Base-by-base conservation (phyloP, 2,888 invertebrate species). In the Eupithecia tripunctaria region DNA sequence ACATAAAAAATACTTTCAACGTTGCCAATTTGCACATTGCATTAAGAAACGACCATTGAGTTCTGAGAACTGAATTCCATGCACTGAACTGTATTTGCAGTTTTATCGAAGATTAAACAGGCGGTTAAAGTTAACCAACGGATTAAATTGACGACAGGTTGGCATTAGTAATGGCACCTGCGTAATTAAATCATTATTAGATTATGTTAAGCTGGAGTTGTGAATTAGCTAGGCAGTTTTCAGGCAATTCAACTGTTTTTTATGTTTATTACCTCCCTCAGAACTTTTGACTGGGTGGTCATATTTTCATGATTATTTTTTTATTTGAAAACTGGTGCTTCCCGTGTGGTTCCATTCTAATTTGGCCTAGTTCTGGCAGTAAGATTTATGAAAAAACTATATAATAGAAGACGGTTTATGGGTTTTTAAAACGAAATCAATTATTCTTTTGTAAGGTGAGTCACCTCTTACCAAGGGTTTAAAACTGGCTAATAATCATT, bases 1-100 rank as follows among this genome's bases (percentile, higher is more conserved):
- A 63, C n/a, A 36, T n/a, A n/a, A n/a, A n/a, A 63, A 56, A 56
- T 56, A 63, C 62, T 63, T 63, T 63, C 62, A 32, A 32, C 36
- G 5, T 32, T 63, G 62, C 62, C 36, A 63, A 32, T 63, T 36
- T n/a, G 29, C 32, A 36, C n/a, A 32, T 32, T 62, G 62, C 32
- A 4, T 29, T 29, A 29, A n/a, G 5, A 32, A 32, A n/a, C 62
- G 27, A n/a, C 3, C 18, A 27, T 60, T 18, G 36, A n/a, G 32
- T 63, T 63, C 62, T 32, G 29, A 36, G 62, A 63, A 63, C 29
- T 27, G 62, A n/a, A 36, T 63, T 63, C n/a, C 32, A 56, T 32
- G 18, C 29, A 60, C 8, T 18, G 36, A 36, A n/a, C 62, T 63
- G 4, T n/a, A 32, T 3, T 32, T 21, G 62, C 32, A 32, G 56